These are phyloP conservation scores for Chrysopilus asiliformis DNA, from an alignment of 2,888 invertebrate genomes.

Conservation along the genomic window DNA sequence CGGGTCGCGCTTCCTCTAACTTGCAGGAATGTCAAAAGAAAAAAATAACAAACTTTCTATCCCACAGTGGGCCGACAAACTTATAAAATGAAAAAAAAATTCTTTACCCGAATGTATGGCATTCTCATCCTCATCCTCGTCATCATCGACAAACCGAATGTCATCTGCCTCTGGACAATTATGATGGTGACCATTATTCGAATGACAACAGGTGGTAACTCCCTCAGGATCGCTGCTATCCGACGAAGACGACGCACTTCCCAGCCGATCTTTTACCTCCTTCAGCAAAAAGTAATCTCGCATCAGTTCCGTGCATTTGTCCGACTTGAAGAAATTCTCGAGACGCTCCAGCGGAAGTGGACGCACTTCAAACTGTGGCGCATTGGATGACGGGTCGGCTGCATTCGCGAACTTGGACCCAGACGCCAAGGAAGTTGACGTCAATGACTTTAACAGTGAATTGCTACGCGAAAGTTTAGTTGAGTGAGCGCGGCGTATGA, in stretches of 20 bases:
- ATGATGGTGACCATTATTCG: too few relatives aligned
- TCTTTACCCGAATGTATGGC: conserved; percentile 58
- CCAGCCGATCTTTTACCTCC: too few relatives aligned
- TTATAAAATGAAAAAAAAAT: conserved; percentile 6
- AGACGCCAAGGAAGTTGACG: conserved; percentile 26
- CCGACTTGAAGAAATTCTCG: conserved; percentile 31
- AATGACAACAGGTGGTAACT: too few relatives aligned
- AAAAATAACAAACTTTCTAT: too few relatives aligned
- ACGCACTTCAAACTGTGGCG: conserved; percentile 22
- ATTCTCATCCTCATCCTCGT: conserved; percentile 50
- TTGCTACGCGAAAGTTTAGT: conserved; percentile 58
- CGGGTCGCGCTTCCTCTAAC: too few relatives aligned
- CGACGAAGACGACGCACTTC: too few relatives aligned
- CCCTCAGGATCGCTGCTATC: too few relatives aligned
- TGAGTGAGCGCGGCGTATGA: conserved; percentile 58
- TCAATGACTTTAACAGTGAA: conserved; percentile 45
- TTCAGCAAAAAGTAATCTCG: conserved; percentile 32
- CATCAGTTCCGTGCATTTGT: conserved; percentile 31
- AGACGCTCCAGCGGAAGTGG: conserved; percentile 30
- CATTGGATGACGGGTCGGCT: neutral
- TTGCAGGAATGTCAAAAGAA: too few relatives aligned
- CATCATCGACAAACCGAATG: too few relatives aligned
- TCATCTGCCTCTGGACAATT: too few relatives aligned
- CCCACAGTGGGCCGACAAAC: too few relatives aligned
- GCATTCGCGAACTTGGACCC: neutral